Percentiles rank a stretch among this genome's conserved stretches.
Conservation (phyloP, 1,140 invertebrate species). For the Lasioglossum baleicum region DNA sequence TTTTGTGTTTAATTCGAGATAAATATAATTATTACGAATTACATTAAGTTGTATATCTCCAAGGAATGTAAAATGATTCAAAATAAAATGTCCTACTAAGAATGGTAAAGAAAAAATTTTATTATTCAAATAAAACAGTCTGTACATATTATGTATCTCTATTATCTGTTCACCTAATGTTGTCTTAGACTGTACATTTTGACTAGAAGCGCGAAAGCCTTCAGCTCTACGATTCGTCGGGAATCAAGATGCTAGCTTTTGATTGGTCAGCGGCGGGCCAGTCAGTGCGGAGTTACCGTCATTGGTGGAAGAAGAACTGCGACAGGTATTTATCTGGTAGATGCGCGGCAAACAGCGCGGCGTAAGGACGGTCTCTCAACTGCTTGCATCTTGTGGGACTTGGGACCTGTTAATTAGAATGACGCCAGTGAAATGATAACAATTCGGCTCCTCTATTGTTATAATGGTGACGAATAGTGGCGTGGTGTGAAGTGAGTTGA, state of each 20-base stretch:
- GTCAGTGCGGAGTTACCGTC: neutral
- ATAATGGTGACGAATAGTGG: slow-evolving; percentile 17
- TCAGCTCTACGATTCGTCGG: neutral
- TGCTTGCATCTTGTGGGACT: neutral
- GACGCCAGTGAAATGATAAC: slow-evolving; percentile 37
- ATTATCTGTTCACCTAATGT: too few species aligned
- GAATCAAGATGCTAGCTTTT: neutral
- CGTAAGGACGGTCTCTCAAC: slow-evolving; percentile 7
- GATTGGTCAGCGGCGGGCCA: neutral
- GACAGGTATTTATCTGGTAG: slow-evolving; percentile 41
- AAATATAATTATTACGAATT: neutral
- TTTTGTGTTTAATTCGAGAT: neutral
- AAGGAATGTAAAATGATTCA: neutral
- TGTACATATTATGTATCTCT: too few species aligned
- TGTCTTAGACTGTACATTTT: neutral
- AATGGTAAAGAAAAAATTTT: too few species aligned
- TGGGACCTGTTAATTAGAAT: slow-evolving; percentile 37
- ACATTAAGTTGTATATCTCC: neutral
- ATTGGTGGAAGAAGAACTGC: slow-evolving; percentile 28
- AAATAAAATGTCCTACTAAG: neutral
- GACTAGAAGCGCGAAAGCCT: neutral
- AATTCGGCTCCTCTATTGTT: neutral
- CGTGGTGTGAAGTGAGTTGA: slow-evolving; percentile 29
- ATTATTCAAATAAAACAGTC: too few species aligned
- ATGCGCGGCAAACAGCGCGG: slow-evolving; percentile 64